A percentile compares a stretch with the other conserved stretches of the same genome.
phyloP scores from a whole-genome alignment of 2,113 vertebrate species.

The Melanostigma gelatinosum region DNA sequence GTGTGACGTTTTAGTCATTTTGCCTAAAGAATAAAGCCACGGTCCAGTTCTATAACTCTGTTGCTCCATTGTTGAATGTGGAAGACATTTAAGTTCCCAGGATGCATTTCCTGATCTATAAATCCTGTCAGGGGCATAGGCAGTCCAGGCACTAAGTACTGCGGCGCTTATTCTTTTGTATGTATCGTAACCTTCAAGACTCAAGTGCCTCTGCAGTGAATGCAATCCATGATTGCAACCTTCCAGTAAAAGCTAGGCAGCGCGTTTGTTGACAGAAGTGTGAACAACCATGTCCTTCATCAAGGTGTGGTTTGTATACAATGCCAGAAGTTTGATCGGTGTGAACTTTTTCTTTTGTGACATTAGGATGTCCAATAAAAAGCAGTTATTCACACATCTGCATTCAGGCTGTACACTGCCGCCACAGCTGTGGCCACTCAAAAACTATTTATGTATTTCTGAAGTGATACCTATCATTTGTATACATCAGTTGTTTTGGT shows the following conservation, averaged over 20 bases:
- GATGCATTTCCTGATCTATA: neutral
- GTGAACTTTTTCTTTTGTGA: neutral
- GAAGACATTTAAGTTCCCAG: neutral
- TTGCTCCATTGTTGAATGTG: neutral
- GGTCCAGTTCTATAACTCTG: neutral
- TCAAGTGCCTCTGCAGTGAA: neutral
- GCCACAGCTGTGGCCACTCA: neutral
- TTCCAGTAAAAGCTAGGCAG: neutral
- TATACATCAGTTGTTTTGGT: neutral
- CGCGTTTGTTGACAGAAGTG: constrained; percentile 14
- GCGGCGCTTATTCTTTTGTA: too few species aligned
- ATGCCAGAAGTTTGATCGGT: neutral
- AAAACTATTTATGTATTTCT: neutral
- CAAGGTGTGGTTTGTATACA: neutral
- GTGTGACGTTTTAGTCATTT: neutral
- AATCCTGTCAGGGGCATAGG: too few species aligned
- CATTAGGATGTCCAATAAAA: neutral
- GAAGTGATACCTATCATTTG: neutral
- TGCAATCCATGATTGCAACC: neutral
- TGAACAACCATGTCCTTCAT: neutral
- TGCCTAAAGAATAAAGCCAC: neutral
- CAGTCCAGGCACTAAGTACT: too few species aligned
- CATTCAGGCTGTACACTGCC: too few species aligned
- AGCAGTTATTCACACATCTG: too few species aligned
- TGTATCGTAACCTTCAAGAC: neutral